These are phyloP conservation scores for Amphiura filiformis DNA, from an alignment of 35 echinoderm and acorn worm species.

Conservation along the genomic window DNA sequence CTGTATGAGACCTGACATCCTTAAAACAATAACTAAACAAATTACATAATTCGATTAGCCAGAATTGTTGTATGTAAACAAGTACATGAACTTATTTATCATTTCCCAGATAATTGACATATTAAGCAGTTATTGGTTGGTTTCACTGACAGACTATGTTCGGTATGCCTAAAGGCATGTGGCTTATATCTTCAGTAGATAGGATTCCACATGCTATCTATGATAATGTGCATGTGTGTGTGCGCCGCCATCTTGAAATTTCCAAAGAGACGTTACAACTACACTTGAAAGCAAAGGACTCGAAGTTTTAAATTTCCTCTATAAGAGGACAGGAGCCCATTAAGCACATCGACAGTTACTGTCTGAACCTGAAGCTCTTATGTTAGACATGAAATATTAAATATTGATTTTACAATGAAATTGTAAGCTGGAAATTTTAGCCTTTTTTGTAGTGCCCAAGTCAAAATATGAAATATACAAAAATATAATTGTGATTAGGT, in stretches of 20 bases:
- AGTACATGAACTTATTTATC: background rate
- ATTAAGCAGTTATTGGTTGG: background rate
- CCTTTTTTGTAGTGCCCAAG: no score
- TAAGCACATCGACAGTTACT: background rate
- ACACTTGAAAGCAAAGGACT: background rate
- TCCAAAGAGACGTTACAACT: background rate
- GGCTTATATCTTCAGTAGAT: background rate
- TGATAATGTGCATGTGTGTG: background rate
- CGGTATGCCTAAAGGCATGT: slow-evolving; percentile 4
- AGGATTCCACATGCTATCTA: background rate
- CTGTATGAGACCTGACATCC: no score
- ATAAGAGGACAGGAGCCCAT: background rate
- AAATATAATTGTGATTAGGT: no score
- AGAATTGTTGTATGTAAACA: background rate
- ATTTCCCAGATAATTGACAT: background rate
- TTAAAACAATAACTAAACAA: background rate
- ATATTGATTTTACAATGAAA: no score
- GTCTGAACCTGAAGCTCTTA: background rate
- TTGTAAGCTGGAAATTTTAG: no score
- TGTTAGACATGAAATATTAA: no score
- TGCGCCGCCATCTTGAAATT: slow-evolving; percentile 1
- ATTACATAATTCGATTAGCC: background rate
- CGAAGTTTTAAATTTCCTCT: background rate
- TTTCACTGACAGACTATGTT: background rate
- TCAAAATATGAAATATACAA: no score